Evolutionary conservation across 2,888 invertebrate species (phyloP), one percentile per base, ranked within the genome.

Genomic region (Brachylomia viminalis): DNA sequence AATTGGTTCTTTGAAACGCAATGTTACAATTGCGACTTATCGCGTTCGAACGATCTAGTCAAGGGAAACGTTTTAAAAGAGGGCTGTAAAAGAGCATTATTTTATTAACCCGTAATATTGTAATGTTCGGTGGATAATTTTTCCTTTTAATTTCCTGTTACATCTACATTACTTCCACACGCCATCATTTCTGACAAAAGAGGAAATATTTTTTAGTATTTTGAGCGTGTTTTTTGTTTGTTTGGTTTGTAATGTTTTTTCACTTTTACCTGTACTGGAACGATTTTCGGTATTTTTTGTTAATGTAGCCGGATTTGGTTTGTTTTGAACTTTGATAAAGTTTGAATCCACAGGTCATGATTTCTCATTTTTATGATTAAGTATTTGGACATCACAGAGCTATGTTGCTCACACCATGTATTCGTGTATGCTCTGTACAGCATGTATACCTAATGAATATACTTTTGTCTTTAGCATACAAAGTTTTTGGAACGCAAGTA

Each of bases 131-230:
- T 72, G 59, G 38, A 67, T 85, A 81, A 82, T 83, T 59, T 56
- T 82, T 77, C 83, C 77, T 77, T 77, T 82, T 81, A 77, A 83
- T 85, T 73, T 83, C 85, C 70, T 67, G 56, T 69, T 77, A 85
- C 77, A 77, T 77, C 83, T 72, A 70, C 52, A 80, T 84, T 82
- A 75, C 38, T 68, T 85, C 67, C 45, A 65, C 85, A 75, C 68
- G 75, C 75, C 66, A 71, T 33, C 15, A 38, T 79, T 64, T 38
- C 17, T 78, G 52, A 78, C 20, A 23, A 68, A 83, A 23, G 11
- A 45, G 11, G 13, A 64, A 69, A 54, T 15, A 13, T 8, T 17
- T 58, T 49, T 54, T 17, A 20, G 6, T 30, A 2, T 27, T 62
- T 52, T 49, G n/a, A 0, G n/a, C n/a, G 2, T n/a, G 54, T 27